These are phyloP conservation scores for Netelia melanura DNA, from an alignment of 2,888 invertebrate genomes.

Conservation along the genomic window DNA sequence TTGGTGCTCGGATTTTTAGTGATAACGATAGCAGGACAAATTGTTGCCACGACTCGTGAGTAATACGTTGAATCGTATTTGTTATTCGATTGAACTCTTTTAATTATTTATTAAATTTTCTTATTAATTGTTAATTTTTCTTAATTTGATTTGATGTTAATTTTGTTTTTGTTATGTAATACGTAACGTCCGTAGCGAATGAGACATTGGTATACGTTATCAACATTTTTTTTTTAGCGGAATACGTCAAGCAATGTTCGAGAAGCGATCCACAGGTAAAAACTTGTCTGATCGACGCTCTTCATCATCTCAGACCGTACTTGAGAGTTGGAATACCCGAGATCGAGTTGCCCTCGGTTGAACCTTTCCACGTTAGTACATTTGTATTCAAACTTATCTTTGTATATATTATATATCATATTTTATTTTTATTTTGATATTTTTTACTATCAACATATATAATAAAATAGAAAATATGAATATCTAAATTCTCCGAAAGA, in stretches of 20 bases:
- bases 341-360: slow-evolving; percentile 86
- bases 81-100: not conserved
- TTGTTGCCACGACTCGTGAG: slow-evolving; percentile 68
- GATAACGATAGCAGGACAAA: slow-evolving; percentile 3
- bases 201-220: not conserved
- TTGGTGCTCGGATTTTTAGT: slow-evolving; percentile 34
- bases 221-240: slow-evolving; percentile 72
- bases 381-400: not conserved
- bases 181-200: not conserved
- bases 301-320: slow-evolving; percentile 85
- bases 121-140: not conserved
- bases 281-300: slow-evolving; percentile 83
- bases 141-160: not conserved
- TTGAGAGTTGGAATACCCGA: slow-evolving; percentile 86
- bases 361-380: slow-evolving; percentile 85
- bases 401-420: too few species aligned
- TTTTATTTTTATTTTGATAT: too few species aligned
- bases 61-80: slow-evolving; percentile 8
- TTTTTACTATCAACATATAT: too few species aligned
- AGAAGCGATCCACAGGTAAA: slow-evolving; percentile 85
- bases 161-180: too few species aligned
- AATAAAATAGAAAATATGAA: too few species aligned
- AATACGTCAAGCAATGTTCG: slow-evolving; percentile 89
- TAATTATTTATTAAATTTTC: not conserved
- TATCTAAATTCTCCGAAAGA: too few species aligned